Conservation (phyloP, 2,888 invertebrate genomes). For the Campoplex nolae region DNA sequence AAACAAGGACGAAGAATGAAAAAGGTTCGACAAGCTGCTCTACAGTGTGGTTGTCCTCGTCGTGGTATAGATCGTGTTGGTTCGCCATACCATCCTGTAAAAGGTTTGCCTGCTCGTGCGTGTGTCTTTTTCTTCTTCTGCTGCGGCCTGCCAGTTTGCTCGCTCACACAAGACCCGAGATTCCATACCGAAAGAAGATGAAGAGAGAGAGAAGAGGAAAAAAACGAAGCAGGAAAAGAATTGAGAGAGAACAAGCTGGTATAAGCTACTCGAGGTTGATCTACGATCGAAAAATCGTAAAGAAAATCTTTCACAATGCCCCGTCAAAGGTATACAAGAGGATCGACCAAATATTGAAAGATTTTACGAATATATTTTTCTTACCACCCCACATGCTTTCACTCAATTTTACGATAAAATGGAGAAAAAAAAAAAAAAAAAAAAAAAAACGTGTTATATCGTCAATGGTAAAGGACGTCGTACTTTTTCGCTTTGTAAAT, state of each 20-base stretch:
- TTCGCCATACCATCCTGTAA: conserved; percentile 52
- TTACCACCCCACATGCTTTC: neutral
- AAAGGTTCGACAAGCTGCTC: conserved; percentile 64
- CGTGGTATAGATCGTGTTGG: conserved; percentile 31
- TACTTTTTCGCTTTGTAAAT: neutral
- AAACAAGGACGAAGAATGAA: conserved; percentile 20
- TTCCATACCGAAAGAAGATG: conserved; percentile 73
- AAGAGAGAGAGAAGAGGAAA: neutral
- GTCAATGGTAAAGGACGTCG: neutral
- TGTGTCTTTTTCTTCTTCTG: conserved; percentile 22
- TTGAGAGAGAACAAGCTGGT: neutral
- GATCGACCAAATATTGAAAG: neutral
- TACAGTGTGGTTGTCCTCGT: conserved; percentile 50
- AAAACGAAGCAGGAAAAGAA: conserved; percentile 11
- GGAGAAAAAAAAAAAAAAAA: neutral
- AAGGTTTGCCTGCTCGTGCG: conserved; percentile 44
- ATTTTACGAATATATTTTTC: neutral
- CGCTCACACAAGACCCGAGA: conserved; percentile 69
- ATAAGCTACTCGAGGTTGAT: conserved; percentile 18
- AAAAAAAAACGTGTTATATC: neutral
- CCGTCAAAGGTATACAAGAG: neutral
- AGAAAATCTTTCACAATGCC: neutral
- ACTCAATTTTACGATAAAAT: neutral
- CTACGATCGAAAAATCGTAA: conserved; percentile 26
- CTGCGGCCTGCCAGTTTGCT: conserved; percentile 59